Evolutionary conservation across 2,797 vertebrate genomes (phyloP), one percentile per base, ranked within the genome.

Genomic region (Ammospiza maritima): DNA sequence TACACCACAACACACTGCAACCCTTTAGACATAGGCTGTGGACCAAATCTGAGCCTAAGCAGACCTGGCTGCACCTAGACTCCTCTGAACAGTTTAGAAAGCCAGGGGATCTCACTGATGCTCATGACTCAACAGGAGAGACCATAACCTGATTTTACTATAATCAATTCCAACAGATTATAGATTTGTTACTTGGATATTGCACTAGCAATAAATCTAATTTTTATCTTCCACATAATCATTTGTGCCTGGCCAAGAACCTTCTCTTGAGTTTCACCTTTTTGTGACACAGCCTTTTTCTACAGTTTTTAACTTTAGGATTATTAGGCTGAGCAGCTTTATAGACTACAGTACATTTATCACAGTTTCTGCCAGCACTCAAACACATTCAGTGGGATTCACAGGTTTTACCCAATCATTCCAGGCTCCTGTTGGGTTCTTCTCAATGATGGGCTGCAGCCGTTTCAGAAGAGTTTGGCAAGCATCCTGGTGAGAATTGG

Each of bases 371-470:
- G 62, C 48, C 67, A 73, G 34, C 18, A 72, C 65, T 89, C 20
- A 78, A 50, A 77, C 25, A 53, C 10, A 12, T 60, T 51, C 23
- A 56, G 44, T 25, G 53, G 22, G 23, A 60, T 84, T 82, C 71
- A 76, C 10, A 12, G 29, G 13, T 53, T 95, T 96, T 97, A 99
- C 99, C 99, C 99, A 99, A 30, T 97, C 98, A 86, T 98, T 98
- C 99, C 99, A 99, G n/a, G 98, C 97, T 64, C 98, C 98, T 74
- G 97, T 93, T 10, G 98, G 98, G 88, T 98, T 96, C 95, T 98
- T 96, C 88, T 97, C 95, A 47, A 98, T 98, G 93, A 99, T 85
- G 7, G 98, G 98, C 90, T 99, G 98, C 36, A 99, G 98, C 53
- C 98, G 97, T 94, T 98, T 98, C 96, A 98, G 97, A 83, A 99